phyloP scores from a whole-genome alignment of 2,797 vertebrate genomes.

The Cottoperca gobio region DNA sequence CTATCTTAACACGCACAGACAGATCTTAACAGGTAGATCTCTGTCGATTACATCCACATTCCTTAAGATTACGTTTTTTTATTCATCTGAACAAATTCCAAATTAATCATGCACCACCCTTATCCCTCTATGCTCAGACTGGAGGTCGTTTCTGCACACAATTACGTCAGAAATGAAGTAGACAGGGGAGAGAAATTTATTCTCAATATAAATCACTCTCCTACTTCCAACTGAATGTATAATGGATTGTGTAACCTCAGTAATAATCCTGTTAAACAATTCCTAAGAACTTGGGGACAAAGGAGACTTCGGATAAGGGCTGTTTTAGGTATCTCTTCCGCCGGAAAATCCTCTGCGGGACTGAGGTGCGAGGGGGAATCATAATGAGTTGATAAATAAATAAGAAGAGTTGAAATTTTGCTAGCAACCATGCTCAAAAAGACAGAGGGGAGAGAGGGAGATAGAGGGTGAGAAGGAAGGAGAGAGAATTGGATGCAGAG shows the following conservation, averaged over 20 bases:
- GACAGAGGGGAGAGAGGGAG: slow-evolving; percentile 36
- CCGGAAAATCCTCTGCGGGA: slow-evolving; percentile 56
- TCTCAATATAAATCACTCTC: slow-evolving; percentile 66
- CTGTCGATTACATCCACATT: slow-evolving; percentile 10
- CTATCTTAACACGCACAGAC: background rate
- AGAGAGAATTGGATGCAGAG: slow-evolving; percentile 60
- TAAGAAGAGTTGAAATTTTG: slow-evolving; percentile 74
- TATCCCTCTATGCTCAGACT: slow-evolving; percentile 42
- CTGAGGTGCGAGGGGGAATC: slow-evolving; percentile 66
- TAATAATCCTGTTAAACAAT: slow-evolving; percentile 78
- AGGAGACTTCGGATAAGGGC: slow-evolving; percentile 72
- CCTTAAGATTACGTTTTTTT: slow-evolving; percentile 20
- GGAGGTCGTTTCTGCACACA: slow-evolving; percentile 60
- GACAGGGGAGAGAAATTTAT: slow-evolving; percentile 52
- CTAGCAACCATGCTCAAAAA: slow-evolving; percentile 63
- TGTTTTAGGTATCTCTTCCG: slow-evolving; percentile 68
- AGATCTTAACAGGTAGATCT: slow-evolving; percentile 10
- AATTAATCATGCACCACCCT: slow-evolving; percentile 50
- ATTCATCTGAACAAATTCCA: slow-evolving; percentile 45
- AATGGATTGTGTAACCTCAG: slow-evolving; percentile 72
- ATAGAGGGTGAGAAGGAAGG: slow-evolving; percentile 36
- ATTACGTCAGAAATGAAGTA: slow-evolving; percentile 65
- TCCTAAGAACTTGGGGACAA: slow-evolving; percentile 71
- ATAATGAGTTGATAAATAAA: slow-evolving; percentile 82
- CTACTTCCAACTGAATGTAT: slow-evolving; percentile 62